Evolutionary conservation across 2,797 vertebrate genomes (phyloP), one percentile per base, ranked within the genome.

Genomic region (Ara ararauna): DNA sequence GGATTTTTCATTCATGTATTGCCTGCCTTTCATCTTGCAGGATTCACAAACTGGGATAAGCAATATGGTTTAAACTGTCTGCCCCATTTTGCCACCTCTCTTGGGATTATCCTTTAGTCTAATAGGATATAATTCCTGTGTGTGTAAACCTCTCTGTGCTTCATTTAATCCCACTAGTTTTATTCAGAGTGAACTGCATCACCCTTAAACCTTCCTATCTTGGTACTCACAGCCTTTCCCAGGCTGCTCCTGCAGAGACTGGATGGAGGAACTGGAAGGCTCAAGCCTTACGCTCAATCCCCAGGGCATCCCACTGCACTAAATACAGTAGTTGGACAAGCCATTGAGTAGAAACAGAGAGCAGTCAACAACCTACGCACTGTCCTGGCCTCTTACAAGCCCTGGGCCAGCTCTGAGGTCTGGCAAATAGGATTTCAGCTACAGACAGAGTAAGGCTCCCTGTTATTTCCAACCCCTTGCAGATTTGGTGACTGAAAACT

Each of bases 1-100:
- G 73, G 83, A 84, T 85, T 86, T 92, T 88, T 89, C 94, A 94
- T 96, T 95, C 94, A 94, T 94, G 94, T 94, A 87, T 93, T 81
- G 89, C 74, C 91, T 94, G 86, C 81, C 75, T 95, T 92, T 92
- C 82, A 89, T 89, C 83, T 92, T 66, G 36, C 83, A 51, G 70
- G 34, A 48, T 71, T 82, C 91, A 76, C 80, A 67, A 83, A 56
- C 90, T 92, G 83, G 80, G 61, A 60, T 65, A 54, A 44, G 67
- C 88, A 92, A 84, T 82, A 92, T 77, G 51, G 54, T 93, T 94
- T 94, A 56, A 95, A 90, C 71, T 77, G 83, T 44, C 74, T 91
- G 89, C 85, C 1, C 12, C 94, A 82, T 93, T 93, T 89, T 88
- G 74, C 67, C 96, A 92, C 94, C 74, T 95, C 91, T 85, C 88